Evolutionary conservation across 1,140 invertebrate genomes (phyloP), one percentile per base, ranked within the genome.

Genomic region (Neuroterus valhalla): DNA sequence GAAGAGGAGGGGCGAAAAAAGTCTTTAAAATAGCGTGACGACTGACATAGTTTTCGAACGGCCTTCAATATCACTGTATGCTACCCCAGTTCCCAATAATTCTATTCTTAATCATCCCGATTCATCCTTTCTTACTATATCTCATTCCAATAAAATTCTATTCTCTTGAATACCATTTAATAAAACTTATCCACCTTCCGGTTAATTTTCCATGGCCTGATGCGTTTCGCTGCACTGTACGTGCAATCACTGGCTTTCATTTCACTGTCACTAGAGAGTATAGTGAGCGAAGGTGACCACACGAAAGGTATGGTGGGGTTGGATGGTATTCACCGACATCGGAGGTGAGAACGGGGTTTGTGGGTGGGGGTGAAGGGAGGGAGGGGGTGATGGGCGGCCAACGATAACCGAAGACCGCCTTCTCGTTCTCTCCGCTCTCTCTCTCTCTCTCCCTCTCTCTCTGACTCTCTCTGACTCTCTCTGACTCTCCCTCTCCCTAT

Each of bases 401-500:
- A 86, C 84, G 84, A 82, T 86, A 87, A 87, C 81, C 82, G 80
- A 81, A 87, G 88, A 88, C 88, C 88, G 87, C 88, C 88, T 89
- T 86, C 85, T 82, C 78, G 71, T 82, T 81, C 76, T 74, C 79
- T 76, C 77, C 77, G 70, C 77, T 75, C 72, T 79, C 74, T 77
- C 76, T 80, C 81, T 83, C 77, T 77, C 45, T 55, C 68, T 68
- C 74, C 80, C 81, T 81, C 80, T 82, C 45, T 62, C 69, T 75
- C 52, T n/a, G n/a, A n/a, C n/a, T n/a, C n/a, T 80, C 80, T 46
- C 66, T 68, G 23, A 77, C 72, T 78, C 70, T 79, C 72, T 76
- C 74, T 80, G 76, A 79, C 72, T 38, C 72, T 72, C 75, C 69
- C 73, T 74, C 70, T 73, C 77, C 42, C 71, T 66, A 66, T 55